Evolutionary conservation across 1,140 invertebrate genomes (phyloP).

Genomic region (Vanessa atalanta): DNA sequence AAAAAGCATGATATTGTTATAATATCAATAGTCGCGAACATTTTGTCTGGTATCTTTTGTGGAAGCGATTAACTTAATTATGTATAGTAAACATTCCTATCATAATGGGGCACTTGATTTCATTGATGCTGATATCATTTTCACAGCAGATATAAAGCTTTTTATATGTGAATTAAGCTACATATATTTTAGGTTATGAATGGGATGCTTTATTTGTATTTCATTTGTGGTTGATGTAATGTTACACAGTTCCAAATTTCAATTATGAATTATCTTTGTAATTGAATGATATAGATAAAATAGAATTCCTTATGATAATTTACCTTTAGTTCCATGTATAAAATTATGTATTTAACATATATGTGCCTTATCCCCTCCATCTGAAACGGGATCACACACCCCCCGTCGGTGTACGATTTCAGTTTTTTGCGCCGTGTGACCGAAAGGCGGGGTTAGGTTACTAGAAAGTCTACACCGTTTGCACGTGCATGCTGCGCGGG

Average conservation of each 20-base stretch:
- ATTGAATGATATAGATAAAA: too few species aligned
- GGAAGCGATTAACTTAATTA: conserved; percentile 72
- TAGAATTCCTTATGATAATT: too few species aligned
- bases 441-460: conserved; percentile 68
- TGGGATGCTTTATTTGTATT: too few species aligned
- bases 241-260: too few species aligned
- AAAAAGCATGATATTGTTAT: conserved; percentile 74
- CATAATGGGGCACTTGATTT: conserved; percentile 55
- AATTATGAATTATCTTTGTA: too few species aligned
- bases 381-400: conserved; percentile 31
- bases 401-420: conserved; percentile 65
- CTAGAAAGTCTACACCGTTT: conserved; percentile 74
- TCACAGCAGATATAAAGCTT: too few species aligned
- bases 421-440: conserved; percentile 64
- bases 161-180: too few species aligned
- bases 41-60: conserved; percentile 74
- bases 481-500: conserved; percentile 66
- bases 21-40: conserved; percentile 76
- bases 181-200: too few species aligned
- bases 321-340: neutral
- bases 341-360: conserved; percentile 1
- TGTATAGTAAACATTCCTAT: conserved; percentile 58
- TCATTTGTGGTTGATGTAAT: too few species aligned
- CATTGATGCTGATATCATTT: conserved; percentile 16
- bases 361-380: conserved; percentile 40